phyloP scores from a whole-genome alignment of 2,888 invertebrate genomes.

The Helicoverpa assulta region DNA sequence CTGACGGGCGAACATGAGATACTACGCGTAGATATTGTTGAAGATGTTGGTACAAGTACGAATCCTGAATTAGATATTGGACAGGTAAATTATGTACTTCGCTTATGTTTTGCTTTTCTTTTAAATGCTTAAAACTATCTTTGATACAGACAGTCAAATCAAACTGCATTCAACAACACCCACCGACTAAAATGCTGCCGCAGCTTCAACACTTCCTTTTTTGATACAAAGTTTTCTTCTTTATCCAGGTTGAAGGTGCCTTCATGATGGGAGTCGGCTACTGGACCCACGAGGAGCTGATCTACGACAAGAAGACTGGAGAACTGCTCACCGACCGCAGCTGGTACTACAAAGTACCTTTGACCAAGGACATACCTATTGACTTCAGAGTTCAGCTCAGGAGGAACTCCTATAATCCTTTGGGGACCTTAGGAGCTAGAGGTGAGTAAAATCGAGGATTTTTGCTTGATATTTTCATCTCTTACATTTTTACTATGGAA shows the following conservation, averaged over 20 bases:
- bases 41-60: conserved; percentile 92
- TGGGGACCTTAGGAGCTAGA: conserved; percentile 79
- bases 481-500: no score
- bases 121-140: no score
- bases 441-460: conserved; percentile 61
- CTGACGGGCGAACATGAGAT: conserved; percentile 93
- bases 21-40: conserved; percentile 91
- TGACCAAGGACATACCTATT: conserved; percentile 93
- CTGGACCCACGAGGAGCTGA: conserved; percentile 93
- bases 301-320: conserved; percentile 92
- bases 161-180: no score
- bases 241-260: conserved; percentile 92
- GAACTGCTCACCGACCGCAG: conserved; percentile 93
- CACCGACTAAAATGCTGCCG: no score
- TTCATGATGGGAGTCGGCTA: conserved; percentile 94
- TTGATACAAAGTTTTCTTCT: background rate
- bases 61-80: conserved; percentile 93
- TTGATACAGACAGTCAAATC: no score
- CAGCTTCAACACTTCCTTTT: background rate
- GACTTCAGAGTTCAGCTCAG: conserved; percentile 93
- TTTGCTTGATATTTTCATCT: no score
- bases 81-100: conserved; percentile 80
- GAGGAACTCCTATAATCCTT: conserved; percentile 92
- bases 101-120: no score
- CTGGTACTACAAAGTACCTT: conserved; percentile 94